Conservation (phyloP, 2,888 invertebrate species). For the Salticus scenicus region DNA sequence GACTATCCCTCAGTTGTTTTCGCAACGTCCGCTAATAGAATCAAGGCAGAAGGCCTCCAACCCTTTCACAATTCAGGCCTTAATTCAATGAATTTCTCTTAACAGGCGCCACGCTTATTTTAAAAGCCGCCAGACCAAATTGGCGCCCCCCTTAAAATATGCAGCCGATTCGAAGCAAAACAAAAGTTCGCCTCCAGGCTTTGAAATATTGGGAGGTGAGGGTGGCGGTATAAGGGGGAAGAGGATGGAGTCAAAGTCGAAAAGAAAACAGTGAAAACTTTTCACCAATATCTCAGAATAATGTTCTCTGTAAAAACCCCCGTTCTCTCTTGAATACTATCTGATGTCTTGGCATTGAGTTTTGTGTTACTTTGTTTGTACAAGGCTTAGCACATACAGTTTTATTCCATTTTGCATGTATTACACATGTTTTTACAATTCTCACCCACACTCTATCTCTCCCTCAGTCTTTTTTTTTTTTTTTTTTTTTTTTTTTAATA, state of each 20-base stretch:
- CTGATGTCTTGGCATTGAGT: slow-evolving; percentile 40
- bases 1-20: slow-evolving; percentile 16
- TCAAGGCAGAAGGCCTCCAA: slow-evolving; percentile 31
- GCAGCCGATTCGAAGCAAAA: slow-evolving; percentile 54
- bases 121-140: slow-evolving; percentile 31
- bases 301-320: slow-evolving; percentile 49
- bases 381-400: slow-evolving; percentile 35
- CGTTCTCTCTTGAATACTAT: slow-evolving; percentile 49
- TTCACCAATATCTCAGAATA: slow-evolving; percentile 61
- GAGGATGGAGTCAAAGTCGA: slow-evolving; percentile 24
- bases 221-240: no score
- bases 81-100: slow-evolving; percentile 39
- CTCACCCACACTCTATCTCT: no score
- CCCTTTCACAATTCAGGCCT: slow-evolving; percentile 29
- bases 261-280: slow-evolving; percentile 66
- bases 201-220: slow-evolving; percentile 33
- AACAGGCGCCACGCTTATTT: slow-evolving; percentile 43
- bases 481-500: slow-evolving; percentile 14
- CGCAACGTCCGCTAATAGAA: slow-evolving; percentile 57
- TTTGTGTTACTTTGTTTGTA: slow-evolving; percentile 59
- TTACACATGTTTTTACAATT: slow-evolving; percentile 66
- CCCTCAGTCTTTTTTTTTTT: slow-evolving; percentile 7
- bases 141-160: slow-evolving; percentile 54
- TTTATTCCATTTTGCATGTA: slow-evolving; percentile 53
- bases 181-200: slow-evolving; percentile 58